Evolutionary conservation across 2,113 vertebrate genomes (phyloP).

Genomic region (Parus major): DNA sequence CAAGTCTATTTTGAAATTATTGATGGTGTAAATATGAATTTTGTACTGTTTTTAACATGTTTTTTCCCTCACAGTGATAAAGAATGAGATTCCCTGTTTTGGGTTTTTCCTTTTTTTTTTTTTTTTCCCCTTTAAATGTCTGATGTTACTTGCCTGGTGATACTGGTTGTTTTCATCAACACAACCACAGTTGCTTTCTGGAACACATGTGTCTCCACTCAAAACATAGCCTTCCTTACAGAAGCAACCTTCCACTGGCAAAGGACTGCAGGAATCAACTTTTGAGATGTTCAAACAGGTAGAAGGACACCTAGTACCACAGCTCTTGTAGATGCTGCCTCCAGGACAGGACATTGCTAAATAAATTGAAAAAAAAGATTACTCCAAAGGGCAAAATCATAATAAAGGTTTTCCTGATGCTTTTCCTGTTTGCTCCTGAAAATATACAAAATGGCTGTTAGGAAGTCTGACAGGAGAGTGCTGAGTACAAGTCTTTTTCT

Average conservation of each 20-base stretch:
- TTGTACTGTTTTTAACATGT: background rate
- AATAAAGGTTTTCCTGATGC: background rate
- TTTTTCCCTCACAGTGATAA: background rate
- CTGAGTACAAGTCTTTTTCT: background rate
- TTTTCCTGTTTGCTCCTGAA: background rate
- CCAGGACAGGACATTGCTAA: constrained; percentile 66
- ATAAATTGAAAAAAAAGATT: background rate
- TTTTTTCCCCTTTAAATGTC: background rate
- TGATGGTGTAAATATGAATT: background rate
- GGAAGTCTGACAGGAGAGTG: background rate
- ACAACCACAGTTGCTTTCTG: constrained; percentile 65
- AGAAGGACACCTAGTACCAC: constrained; percentile 62
- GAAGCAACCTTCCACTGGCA: constrained; percentile 72
- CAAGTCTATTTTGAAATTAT: background rate
- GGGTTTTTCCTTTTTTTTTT: background rate
- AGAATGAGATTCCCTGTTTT: background rate
- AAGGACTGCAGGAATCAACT: constrained; percentile 24
- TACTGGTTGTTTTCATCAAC: constrained; percentile 75
- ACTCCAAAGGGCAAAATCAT: background rate
- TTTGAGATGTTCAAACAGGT: constrained; percentile 30
- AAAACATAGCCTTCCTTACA: constrained; percentile 69
- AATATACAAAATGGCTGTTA: background rate
- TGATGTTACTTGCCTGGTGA: constrained; percentile 71
- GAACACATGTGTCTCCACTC: constrained; percentile 69
- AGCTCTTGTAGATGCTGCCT: constrained; percentile 64